phyloP scores from a whole-genome alignment of 2,113 vertebrate species.

The Calyptommatus sinebrachiatus region DNA sequence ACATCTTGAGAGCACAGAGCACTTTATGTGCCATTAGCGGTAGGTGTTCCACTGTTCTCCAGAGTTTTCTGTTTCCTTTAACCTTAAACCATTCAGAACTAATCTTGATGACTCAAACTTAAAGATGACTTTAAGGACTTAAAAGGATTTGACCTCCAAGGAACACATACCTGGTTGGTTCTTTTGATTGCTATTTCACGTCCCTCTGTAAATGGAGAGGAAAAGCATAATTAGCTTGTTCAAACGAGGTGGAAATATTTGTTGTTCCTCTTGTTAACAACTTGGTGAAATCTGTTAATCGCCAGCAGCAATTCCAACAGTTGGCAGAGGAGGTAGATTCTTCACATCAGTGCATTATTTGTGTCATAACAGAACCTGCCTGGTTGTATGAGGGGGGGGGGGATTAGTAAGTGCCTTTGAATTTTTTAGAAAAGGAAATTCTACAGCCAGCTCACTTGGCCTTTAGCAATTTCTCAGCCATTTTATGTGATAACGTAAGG shows the following conservation, averaged over 20 bases:
- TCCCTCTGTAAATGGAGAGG: slow-evolving; percentile 63
- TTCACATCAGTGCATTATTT: background rate
- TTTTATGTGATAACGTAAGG: background rate
- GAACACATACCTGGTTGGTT: slow-evolving; percentile 56
- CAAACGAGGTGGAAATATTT: slow-evolving; percentile 55
- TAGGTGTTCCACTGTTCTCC: slow-evolving; percentile 15
- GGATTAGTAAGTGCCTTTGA: background rate
- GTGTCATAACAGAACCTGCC: background rate
- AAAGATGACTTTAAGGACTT: slow-evolving; percentile 56
- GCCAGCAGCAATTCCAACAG: background rate
- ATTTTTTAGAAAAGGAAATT: background rate
- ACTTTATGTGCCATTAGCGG: background rate
- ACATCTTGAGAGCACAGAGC: slow-evolving; percentile 29
- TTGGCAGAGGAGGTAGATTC: background rate
- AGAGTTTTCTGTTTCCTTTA: slow-evolving; percentile 53
- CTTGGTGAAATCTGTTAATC: slow-evolving; percentile 55
- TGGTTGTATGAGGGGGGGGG: no score
- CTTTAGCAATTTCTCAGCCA: background rate
- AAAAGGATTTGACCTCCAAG: slow-evolving; percentile 66
- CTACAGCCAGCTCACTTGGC: background rate
- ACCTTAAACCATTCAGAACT: slow-evolving; percentile 67
- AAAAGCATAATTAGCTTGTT: slow-evolving; percentile 65
- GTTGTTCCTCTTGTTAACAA: slow-evolving; percentile 63
- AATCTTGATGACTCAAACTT: slow-evolving; percentile 64
- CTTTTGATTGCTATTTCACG: slow-evolving; percentile 64